Evolutionary conservation across 2,113 vertebrate species (phyloP).

Genomic region (Ceyx melanurus): DNA sequence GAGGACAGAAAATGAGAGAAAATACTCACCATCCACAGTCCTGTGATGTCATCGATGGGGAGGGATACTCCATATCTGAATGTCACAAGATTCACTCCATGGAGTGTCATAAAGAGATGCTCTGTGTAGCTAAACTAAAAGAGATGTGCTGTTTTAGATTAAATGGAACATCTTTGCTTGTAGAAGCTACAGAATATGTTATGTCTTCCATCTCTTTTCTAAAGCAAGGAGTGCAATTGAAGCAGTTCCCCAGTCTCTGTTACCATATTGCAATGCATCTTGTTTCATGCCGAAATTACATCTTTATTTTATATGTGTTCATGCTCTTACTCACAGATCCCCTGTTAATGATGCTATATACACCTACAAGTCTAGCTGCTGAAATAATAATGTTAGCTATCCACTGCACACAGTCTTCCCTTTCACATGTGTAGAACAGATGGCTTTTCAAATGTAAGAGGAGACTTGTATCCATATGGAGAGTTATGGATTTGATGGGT

Average conservation of each 20-base stretch:
- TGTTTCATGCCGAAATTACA: background rate
- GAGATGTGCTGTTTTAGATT: background rate
- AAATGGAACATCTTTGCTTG: fast-evolving
- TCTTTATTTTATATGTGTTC: background rate
- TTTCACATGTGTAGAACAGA: background rate
- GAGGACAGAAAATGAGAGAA: too few species aligned
- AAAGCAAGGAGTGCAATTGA: background rate
- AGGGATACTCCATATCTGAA: too few species aligned
- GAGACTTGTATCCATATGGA: background rate
- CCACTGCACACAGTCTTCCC: background rate
- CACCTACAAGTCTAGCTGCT: background rate
- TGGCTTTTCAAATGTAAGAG: background rate
- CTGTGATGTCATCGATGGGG: too few species aligned
- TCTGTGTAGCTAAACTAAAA: background rate
- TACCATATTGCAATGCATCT: background rate
- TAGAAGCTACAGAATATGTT: fast-evolving
- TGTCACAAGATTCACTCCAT: background rate
- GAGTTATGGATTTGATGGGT: too few species aligned
- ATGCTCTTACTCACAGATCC: background rate
- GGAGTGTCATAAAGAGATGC: background rate
- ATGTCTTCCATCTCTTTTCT: background rate
- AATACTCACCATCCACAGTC: too few species aligned
- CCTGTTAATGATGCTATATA: background rate
- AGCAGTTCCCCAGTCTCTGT: background rate
- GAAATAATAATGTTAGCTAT: background rate